Conservation (phyloP, 23 tunicate species). For the Oikopleura vanhoeffeni region DNA sequence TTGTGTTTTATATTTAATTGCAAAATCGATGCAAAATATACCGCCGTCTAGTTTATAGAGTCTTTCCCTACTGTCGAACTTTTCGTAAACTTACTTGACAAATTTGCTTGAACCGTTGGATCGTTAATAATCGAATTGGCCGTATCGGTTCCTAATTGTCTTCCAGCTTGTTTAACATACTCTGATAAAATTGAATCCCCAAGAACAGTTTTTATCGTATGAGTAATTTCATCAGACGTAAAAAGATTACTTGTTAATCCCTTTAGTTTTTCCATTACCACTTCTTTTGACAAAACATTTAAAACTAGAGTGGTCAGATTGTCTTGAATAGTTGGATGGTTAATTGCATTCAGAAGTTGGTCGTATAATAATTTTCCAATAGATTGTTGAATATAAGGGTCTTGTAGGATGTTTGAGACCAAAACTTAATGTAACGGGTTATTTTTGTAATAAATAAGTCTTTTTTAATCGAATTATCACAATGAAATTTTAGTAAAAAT, state of each 20-base stretch:
- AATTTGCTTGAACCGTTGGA: not conserved
- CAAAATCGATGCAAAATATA: too few species aligned
- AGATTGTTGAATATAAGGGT: conserved; percentile 5
- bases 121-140: not conserved
- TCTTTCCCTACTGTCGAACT: too few species aligned
- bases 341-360: not conserved
- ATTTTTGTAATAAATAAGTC: too few species aligned
- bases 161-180: not conserved
- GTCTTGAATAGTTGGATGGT: not conserved
- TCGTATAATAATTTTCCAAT: not conserved
- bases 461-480: too few species aligned
- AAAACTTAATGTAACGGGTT: not conserved
- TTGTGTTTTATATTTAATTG: too few species aligned
- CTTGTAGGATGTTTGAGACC: not conserved
- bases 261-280: not conserved
- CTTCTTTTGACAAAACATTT: not conserved
- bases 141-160: not conserved
- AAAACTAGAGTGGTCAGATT: not conserved
- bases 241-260: not conserved
- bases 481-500: too few species aligned
- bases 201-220: conserved; percentile 1
- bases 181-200: not conserved
- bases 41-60: too few species aligned
- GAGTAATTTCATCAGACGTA: not conserved
- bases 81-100: conserved; percentile 12